Evolutionary conservation across 1,140 invertebrate species (phyloP).

Genomic region (Drosophila saltans): DNA sequence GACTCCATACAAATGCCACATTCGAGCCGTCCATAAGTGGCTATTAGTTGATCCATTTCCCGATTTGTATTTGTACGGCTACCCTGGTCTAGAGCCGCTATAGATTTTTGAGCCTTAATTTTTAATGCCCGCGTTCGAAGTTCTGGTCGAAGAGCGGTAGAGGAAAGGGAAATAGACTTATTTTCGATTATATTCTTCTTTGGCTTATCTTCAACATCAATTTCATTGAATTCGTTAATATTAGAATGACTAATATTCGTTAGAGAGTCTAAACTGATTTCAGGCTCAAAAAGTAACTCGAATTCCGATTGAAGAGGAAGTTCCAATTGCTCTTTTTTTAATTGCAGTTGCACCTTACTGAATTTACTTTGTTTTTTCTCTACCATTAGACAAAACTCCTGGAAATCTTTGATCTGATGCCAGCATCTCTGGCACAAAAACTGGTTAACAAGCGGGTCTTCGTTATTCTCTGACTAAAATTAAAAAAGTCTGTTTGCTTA

Average conservation of each 20-base stretch:
- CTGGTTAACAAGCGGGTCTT: slow-evolving; percentile 30
- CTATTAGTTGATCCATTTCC: slow-evolving; percentile 46
- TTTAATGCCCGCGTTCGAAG: slow-evolving; percentile 18
- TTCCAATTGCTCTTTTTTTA: slow-evolving; percentile 44
- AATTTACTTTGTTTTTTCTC: slow-evolving; percentile 33
- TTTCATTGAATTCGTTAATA: slow-evolving; percentile 38
- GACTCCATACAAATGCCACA: slow-evolving; percentile 35
- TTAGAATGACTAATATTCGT: slow-evolving; percentile 10
- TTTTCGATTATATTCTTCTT: background rate
- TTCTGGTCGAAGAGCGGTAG: slow-evolving; percentile 27
- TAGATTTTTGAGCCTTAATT: slow-evolving; percentile 28
- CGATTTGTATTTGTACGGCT: slow-evolving; percentile 21
- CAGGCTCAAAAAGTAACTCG: slow-evolving; percentile 41
- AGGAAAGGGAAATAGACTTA: slow-evolving; percentile 10
- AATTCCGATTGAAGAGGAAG: slow-evolving; percentile 22
- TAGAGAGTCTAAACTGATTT: slow-evolving; percentile 43
- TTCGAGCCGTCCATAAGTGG: slow-evolving; percentile 36
- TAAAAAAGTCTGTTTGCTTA: no score
- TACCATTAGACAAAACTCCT: slow-evolving; percentile 46
- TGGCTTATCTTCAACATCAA: slow-evolving; percentile 26
- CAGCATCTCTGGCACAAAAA: slow-evolving; percentile 42
- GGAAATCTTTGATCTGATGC: slow-evolving; percentile 49
- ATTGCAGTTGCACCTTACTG: slow-evolving; percentile 25
- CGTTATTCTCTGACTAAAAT: slow-evolving; percentile 31
- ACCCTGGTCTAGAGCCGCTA: slow-evolving; percentile 13